Base-by-base conservation (phyloP, 2,113 vertebrate species). In the Rafetus swinhoei region DNA sequence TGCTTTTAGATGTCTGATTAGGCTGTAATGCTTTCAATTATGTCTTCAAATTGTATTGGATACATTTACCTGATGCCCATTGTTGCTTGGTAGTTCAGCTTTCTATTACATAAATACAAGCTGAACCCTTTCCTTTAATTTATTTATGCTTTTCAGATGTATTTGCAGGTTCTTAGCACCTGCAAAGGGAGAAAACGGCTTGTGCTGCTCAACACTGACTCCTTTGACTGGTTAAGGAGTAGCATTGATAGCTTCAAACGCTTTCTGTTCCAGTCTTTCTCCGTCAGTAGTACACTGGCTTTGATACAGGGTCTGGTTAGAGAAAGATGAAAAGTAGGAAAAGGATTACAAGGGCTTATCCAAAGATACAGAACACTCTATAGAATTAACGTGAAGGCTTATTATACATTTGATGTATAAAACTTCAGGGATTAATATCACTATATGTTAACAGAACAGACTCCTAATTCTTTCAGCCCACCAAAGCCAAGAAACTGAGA, bases 1-100 rank as follows among this genome's bases (percentile, higher is more conserved):
- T 98, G 97, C 97, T 98, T 98, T 98, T 98, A 98, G 98, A 98
- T 98, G 97, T 98, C 97, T 98, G 98, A 98, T 98, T 98, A 98
- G 97, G 96, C 96, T 96, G 97, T 98, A 98, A 96, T 98, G 97
- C 98, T 98, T 98, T 98, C 98, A 98, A 98, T 98, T 98, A 98
- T 96, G 97, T 90, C 96, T 93, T 96, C 96, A 97, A 98, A 98
- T 98, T 98, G 97, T 97, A 97, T 98, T 97, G 97, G 96, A 95
- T 97, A 94, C 95, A 85, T 98, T 98, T 98, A 98, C 97, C 97
- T 98, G 98, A 97, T 98, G 96, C 95, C 93, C 85, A 90, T 96
- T 97, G 97, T 98, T 98, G 96, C 96, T 98, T 97, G 96, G 94
- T 97, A 98, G 95, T 97, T 98, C 5, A 7, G 93, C 94, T 97